Conservation (phyloP, 2,797 vertebrate species). For the Scomberomorus guttatus region DNA sequence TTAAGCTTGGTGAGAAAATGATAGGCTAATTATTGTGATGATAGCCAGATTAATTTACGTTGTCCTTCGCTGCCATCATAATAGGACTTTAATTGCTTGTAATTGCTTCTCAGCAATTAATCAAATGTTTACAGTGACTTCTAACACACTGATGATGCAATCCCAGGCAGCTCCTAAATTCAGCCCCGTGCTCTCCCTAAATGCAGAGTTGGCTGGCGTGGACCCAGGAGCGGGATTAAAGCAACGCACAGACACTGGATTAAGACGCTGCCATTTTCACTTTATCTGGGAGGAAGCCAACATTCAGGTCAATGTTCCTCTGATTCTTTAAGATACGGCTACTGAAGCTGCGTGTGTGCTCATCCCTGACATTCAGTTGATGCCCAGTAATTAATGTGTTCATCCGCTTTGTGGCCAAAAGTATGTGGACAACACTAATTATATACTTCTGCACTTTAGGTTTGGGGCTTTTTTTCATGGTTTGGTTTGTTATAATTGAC, state of each 20-base stretch:
- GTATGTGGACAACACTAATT: not conserved
- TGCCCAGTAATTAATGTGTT: not conserved
- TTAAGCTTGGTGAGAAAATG: slow-evolving; percentile 43
- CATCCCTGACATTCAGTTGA: not conserved
- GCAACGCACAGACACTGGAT: slow-evolving; percentile 55
- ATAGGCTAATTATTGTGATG: slow-evolving; percentile 70
- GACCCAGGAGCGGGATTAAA: slow-evolving; percentile 57
- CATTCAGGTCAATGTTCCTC: slow-evolving; percentile 2
- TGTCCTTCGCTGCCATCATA: slow-evolving; percentile 74
- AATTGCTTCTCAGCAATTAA: slow-evolving; percentile 76
- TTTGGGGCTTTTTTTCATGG: not conserved
- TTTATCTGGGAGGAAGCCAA: slow-evolving; percentile 34
- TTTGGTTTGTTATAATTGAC: too few species aligned
- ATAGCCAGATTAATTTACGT: slow-evolving; percentile 68
- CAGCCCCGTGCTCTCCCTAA: slow-evolving; percentile 8
- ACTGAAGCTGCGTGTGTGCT: not conserved
- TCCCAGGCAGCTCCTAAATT: slow-evolving; percentile 29
- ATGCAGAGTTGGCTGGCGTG: slow-evolving; percentile 36
- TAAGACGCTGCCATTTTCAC: slow-evolving; percentile 48
- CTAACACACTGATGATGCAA: slow-evolving; percentile 54
- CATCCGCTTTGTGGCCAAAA: not conserved
- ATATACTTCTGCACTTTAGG: not conserved
- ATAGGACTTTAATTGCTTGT: slow-evolving; percentile 80
- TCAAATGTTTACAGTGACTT: slow-evolving; percentile 78
- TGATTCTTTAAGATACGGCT: not conserved